These are phyloP conservation scores for Xylocampa areola DNA, from an alignment of 2,888 invertebrate species.

Conservation along the genomic window DNA sequence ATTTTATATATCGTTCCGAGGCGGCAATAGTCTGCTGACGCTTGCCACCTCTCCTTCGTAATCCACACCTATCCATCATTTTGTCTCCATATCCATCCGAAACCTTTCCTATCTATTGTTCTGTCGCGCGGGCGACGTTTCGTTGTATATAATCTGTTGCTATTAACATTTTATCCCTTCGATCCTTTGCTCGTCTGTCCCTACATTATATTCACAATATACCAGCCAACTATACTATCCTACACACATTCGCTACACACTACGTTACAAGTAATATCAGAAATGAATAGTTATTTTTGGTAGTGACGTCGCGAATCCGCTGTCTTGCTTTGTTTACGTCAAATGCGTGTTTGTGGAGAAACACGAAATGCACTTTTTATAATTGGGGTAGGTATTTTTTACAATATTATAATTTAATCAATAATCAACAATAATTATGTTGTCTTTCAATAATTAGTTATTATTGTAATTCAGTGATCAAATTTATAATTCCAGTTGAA, in stretches of 20 bases:
- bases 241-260: slow-evolving; percentile 68
- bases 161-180: slow-evolving; percentile 36
- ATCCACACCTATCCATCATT: slow-evolving; percentile 10
- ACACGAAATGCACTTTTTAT: slow-evolving; percentile 31
- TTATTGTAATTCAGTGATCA: too few species aligned
- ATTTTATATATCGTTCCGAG: slow-evolving; percentile 18
- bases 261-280: slow-evolving; percentile 64
- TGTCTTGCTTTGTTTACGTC: slow-evolving; percentile 35
- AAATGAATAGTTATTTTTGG: slow-evolving; percentile 71
- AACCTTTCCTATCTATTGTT: slow-evolving; percentile 18
- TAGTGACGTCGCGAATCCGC: slow-evolving; percentile 57
- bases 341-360: slow-evolving; percentile 23
- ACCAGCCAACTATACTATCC: slow-evolving; percentile 66
- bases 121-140: slow-evolving; percentile 57
- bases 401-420: too few species aligned
- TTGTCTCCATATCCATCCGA: slow-evolving; percentile 3
- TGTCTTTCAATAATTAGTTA: too few species aligned
- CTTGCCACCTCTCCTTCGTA: slow-evolving; percentile 14
- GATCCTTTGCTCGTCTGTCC: slow-evolving; percentile 24
- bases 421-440: too few species aligned
- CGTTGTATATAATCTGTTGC: slow-evolving; percentile 71
- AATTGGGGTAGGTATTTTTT: slow-evolving; percentile 4
- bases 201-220: slow-evolving; percentile 62
- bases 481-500: too few species aligned
- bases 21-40: slow-evolving; percentile 10